A percentile compares a stretch with the other conserved stretches of the same genome.
These are phyloP conservation scores for Cossypha dichroa DNA, from an alignment of 2,797 vertebrate species.

Conservation along the genomic window DNA sequence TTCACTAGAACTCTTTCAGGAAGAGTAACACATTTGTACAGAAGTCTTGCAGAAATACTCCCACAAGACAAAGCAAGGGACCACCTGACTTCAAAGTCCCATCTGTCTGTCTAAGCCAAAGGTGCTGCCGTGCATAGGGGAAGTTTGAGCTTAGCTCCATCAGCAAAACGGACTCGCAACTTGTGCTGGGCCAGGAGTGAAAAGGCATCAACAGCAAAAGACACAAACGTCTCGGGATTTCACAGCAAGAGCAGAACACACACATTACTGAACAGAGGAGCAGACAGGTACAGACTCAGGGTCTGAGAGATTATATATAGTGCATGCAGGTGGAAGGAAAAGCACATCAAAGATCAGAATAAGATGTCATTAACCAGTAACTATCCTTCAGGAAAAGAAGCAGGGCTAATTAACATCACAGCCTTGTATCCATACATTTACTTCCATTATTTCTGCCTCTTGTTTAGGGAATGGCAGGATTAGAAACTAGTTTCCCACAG, in stretches of 20 bases:
- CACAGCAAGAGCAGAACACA: neutral
- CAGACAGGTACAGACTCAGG: neutral
- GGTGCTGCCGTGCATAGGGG: fast-evolving
- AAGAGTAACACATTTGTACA: neutral
- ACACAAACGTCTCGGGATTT: neutral
- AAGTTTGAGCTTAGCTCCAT: neutral
- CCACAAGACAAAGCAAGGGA: neutral
- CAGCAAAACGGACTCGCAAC: neutral
- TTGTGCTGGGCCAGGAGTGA: neutral
- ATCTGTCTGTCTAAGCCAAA: neutral
- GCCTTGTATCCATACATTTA: neutral
- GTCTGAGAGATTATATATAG: neutral
- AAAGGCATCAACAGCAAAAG: neutral
- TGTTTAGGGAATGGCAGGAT: neutral
- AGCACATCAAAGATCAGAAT: neutral
- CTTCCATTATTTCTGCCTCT: neutral
- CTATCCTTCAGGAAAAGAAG: neutral
- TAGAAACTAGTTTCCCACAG: neutral
- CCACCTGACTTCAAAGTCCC: neutral
- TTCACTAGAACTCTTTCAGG: neutral
- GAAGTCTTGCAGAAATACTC: neutral
- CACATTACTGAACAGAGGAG: neutral
- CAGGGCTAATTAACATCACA: neutral
- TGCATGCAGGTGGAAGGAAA: neutral
- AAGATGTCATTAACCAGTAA: neutral